Percentiles rank a stretch among this genome's conserved stretches.
These are phyloP conservation scores for Heteronetta atricapilla DNA, from an alignment of 2,113 vertebrate species.

Conservation along the genomic window DNA sequence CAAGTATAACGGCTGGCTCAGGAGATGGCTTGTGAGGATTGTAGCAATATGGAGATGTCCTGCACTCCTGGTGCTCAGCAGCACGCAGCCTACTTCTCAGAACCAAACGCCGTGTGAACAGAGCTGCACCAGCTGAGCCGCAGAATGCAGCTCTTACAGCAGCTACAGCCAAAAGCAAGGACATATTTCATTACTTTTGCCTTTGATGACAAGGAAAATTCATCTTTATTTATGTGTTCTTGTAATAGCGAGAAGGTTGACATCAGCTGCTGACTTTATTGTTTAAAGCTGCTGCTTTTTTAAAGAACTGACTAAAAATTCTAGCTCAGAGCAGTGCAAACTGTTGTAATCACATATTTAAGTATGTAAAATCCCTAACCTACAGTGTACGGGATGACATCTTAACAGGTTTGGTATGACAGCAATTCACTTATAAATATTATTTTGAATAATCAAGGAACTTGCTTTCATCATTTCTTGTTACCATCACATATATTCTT, in stretches of 20 bases:
- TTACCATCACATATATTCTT: rapidly evolving
- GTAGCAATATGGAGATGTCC: rapidly evolving
- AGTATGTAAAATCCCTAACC: not conserved
- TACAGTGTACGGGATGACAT: too few relatives aligned
- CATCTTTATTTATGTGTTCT: rapidly evolving
- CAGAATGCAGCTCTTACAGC: rapidly evolving
- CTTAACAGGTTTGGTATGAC: not conserved
- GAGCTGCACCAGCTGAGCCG: rapidly evolving
- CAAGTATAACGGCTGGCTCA: not conserved
- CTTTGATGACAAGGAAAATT: not conserved
- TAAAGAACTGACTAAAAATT: not conserved
- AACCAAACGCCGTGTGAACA: rapidly evolving
- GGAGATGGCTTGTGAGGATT: not conserved
- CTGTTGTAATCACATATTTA: not conserved
- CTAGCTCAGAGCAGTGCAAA: rapidly evolving
- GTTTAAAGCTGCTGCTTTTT: not conserved
- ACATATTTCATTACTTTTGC: not conserved
- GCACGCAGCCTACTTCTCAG: rapidly evolving
- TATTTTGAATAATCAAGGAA: not conserved
- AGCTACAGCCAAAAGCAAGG: too few relatives aligned
- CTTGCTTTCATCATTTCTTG: not conserved
- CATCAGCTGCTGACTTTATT: not conserved
- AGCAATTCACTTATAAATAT: not conserved
- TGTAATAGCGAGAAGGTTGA: not conserved
- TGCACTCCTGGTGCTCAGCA: not conserved